These are phyloP conservation scores for Aphidius ervi DNA, from an alignment of 1,140 invertebrate genomes.

Conservation along the genomic window DNA sequence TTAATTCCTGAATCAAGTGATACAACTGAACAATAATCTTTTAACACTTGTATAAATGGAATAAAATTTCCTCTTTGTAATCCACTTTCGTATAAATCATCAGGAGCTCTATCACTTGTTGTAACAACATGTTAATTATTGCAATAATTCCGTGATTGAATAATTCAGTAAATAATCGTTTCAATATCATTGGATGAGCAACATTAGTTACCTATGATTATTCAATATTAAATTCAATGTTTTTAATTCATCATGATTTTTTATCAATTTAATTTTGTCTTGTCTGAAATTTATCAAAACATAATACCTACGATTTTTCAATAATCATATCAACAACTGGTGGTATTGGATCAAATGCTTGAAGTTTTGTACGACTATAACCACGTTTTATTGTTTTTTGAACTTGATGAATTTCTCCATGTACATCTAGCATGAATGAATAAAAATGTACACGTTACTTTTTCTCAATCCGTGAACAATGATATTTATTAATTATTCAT, in stretches of 20 bases:
- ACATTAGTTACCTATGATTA: conserved; percentile 67
- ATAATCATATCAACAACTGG: conserved; percentile 87
- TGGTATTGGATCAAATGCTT: conserved; percentile 89
- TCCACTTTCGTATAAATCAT: no score
- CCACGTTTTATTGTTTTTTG: conserved; percentile 71
- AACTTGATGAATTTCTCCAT: conserved; percentile 77
- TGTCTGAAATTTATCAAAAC: conserved; percentile 99
- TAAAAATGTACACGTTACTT: conserved; percentile 94
- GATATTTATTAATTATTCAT: conserved; percentile 20
- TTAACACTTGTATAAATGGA: no score
- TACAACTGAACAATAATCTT: no score
- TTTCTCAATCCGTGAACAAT: conserved; percentile 51
- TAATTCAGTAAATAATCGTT: no score
- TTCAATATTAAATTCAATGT: conserved; percentile 24
- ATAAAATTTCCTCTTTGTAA: no score
- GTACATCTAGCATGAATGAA: conserved; percentile 96
- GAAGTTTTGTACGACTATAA: conserved; percentile 60
- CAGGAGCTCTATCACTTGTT: no score
- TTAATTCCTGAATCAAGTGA: no score
- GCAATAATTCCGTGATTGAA: no score
- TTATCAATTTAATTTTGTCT: conserved; percentile 24
- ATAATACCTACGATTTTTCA: conserved; percentile 84
- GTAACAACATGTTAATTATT: no score
- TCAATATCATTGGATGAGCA: no score
- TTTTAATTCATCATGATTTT: no score